Evolutionary conservation across 2,113 vertebrate genomes (phyloP), one percentile per base, ranked within the genome.

Genomic region (Dicrurus megarhynchus): DNA sequence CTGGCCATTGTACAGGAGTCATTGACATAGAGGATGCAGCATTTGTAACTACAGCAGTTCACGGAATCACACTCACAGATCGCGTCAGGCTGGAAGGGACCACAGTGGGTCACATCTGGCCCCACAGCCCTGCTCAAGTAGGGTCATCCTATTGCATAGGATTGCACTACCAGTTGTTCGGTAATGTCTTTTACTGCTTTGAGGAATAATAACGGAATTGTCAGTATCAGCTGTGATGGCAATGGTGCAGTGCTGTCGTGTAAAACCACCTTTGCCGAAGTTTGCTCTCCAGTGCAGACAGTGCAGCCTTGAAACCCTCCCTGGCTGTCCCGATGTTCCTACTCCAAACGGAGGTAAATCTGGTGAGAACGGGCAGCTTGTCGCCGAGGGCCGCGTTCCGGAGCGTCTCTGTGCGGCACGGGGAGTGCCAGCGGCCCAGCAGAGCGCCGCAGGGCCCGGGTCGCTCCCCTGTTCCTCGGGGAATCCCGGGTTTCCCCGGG

Each of bases 381-480:
- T 5, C 1, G 1, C 1, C 1, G 64, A 30, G 27, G 37, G 53
- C 52, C 1, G 21, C 27, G 3, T 67, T 13, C 17, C 30, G 0
- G 10, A 6, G 27, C 2, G 17, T 16, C 20, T 18, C 50, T 1
- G 55, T 0, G 33, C 0, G 8, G 49, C 18, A 4, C 4, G 9
- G 2, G 1, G 7, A 16, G 11, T 1, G 8, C 0, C 26, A 0
- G 70, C 1, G 27, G 16, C 42, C 4, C 42, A 1, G 17, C 21
- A 5, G 46, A n/a, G 2, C 10, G 23, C 87, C 1, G 69, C 23
- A 5, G 55, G 9, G 14, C 1, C 0, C 2, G 12, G 13, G 4
- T 0, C 2, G 5, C 9, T 53, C 59, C 2, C 2, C 23, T 6
- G 27, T 26, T 21, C 23, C 39, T 1, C 0, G 41, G 56, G 24